Evolutionary conservation across 2,113 vertebrate genomes (phyloP).

Genomic region (Xenopus tropicalis): DNA sequence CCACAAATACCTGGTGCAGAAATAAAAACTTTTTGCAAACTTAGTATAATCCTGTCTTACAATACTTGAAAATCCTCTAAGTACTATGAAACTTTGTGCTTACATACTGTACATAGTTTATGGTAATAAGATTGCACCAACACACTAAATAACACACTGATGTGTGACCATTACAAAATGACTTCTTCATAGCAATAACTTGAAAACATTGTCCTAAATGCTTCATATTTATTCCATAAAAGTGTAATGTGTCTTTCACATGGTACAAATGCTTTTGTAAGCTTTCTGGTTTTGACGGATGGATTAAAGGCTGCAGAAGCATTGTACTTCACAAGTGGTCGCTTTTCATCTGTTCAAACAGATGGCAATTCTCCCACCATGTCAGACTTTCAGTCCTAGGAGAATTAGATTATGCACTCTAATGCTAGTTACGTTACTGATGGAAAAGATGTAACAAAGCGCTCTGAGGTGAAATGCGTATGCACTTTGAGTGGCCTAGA

Average conservation of each 20-base stretch:
- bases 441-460: constrained; percentile 4
- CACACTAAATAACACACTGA: too few relatives aligned
- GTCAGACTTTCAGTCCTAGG: constrained; percentile 23
- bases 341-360: constrained; percentile 25
- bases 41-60: too few relatives aligned
- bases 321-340: constrained; percentile 16
- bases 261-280: constrained; percentile 14
- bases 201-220: constrained; percentile 2
- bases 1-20: too few relatives aligned
- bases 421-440: constrained; percentile 2
- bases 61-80: too few relatives aligned
- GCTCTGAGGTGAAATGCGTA: neutral
- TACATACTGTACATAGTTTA: too few relatives aligned
- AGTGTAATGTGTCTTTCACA: constrained; percentile 1
- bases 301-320: constrained; percentile 6
- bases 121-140: too few relatives aligned
- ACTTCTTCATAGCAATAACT: neutral
- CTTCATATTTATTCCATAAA: constrained; percentile 1
- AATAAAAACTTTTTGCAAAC: too few relatives aligned
- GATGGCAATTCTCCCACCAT: constrained; percentile 25
- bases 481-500: neutral
- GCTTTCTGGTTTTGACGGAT: constrained; percentile 22
- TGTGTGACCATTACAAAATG: too few relatives aligned
- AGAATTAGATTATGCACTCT: constrained; percentile 5
- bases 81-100: too few relatives aligned